Base-by-base conservation (phyloP, 2,888 invertebrate species). In the Cerceris ruficornis region DNA sequence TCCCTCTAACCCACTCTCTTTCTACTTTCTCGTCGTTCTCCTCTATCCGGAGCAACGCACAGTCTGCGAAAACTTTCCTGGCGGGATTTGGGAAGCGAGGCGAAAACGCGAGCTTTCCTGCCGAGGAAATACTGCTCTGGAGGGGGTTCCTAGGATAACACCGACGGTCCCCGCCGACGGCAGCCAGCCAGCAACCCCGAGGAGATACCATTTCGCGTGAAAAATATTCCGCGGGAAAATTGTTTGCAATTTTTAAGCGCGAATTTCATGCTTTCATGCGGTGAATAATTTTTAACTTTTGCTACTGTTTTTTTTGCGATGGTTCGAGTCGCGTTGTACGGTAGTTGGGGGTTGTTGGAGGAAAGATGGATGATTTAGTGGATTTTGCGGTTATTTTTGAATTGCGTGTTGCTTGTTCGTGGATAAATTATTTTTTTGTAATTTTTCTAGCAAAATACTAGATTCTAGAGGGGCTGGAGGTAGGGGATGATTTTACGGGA, bases 61-160 rank as follows among this genome's bases (percentile, higher is more conserved):
- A 67, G 78, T 73, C 77, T 70, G 75, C 69, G 77, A 84, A 84
- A 91, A 90, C 83, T 90, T 90, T 88, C 85, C 90, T 87, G 83
- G 82, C 83, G 86, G 90, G 90, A 91, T 92, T 92, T 90, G 88
- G 88, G 85, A 89, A 88, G 82, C 84, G 89, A 86, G 88, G 88
- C 87, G 88, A 90, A 88, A 91, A 86, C 85, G 86, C 83, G 84
- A 84, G 85, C 79, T 88, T 84, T 87, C 79, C 77, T 77, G 75
- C 82, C 61, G 72, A 81, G 73, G 78, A 88, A 90, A 89, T 88
- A 88, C 84, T 82, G 80, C 62, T 57, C 58, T 49, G 72, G 76
- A 71, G 75, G 75, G 85, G 80, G 74, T 65, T 80, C 61, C 67
- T 65, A 69, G 85, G 83, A 80, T 81, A 83, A 83, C 79, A 71